Percentiles rank a stretch among this genome's conserved stretches.
phyloP scores from a whole-genome alignment of 2,113 vertebrate genomes.

The Varanus salvator region DNA sequence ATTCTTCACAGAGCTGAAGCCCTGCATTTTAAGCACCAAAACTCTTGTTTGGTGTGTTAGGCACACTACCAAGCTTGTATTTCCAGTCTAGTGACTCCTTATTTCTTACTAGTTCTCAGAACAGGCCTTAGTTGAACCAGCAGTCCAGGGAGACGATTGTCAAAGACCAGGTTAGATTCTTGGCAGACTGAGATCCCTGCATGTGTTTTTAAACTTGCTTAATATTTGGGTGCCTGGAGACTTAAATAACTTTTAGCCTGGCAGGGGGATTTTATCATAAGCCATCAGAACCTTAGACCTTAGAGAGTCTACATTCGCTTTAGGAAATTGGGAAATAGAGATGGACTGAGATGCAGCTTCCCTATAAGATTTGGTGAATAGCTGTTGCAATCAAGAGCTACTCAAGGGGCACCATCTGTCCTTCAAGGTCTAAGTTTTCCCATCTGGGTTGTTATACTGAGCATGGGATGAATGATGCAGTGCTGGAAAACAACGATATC shows the following conservation, averaged over 20 bases:
- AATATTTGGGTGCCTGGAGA: not conserved
- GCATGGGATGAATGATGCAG: not conserved
- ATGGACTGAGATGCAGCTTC: not conserved
- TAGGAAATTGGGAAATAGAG: not conserved
- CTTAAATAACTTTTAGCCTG: not conserved
- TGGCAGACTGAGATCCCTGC: not conserved
- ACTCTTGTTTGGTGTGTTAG: not conserved
- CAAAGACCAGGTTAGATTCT: not conserved
- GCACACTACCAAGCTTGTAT: not conserved
- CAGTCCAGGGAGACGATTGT: not conserved
- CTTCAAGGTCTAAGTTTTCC: not conserved
- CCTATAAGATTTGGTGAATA: not conserved
- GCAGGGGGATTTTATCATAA: not conserved
- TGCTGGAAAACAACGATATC: not conserved
- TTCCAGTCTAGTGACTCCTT: slow-evolving; percentile 7
- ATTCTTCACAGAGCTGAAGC: not conserved
- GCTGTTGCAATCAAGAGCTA: not conserved
- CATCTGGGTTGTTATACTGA: not conserved
- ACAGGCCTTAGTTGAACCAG: not conserved
- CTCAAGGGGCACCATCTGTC: slow-evolving; percentile 1
- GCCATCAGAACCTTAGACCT: not conserved
- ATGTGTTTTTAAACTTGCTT: not conserved
- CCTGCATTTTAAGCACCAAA: not conserved
- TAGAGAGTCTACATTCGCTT: not conserved
- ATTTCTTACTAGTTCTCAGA: not conserved